Percentiles rank a stretch among this genome's conserved stretches.
Conservation (phyloP, 2,113 vertebrate species). For the Eulemur rufifrons region DNA sequence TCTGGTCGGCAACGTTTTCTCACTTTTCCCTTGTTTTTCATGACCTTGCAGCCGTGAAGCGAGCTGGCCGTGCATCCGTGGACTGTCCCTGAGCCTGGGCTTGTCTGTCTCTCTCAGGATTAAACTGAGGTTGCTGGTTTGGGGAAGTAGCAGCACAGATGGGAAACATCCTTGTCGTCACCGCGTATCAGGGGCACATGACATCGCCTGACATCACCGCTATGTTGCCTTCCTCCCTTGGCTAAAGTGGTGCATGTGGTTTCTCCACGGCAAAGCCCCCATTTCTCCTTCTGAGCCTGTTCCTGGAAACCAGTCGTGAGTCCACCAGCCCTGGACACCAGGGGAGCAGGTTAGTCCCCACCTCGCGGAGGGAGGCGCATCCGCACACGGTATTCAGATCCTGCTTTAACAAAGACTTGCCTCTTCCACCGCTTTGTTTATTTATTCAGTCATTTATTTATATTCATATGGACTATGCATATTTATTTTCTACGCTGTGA, state of each 20-base stretch:
- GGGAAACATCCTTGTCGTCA: accelerated
- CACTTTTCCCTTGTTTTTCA: accelerated
- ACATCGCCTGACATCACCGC: accelerated
- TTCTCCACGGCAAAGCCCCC: accelerated
- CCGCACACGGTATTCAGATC: accelerated
- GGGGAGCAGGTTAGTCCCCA: accelerated
- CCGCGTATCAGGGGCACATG: accelerated
- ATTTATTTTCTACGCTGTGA: background rate
- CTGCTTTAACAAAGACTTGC: background rate
- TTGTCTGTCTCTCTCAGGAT: accelerated
- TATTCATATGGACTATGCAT: background rate
- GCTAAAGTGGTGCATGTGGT: accelerated
- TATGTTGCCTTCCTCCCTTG: accelerated
- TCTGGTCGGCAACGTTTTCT: accelerated
- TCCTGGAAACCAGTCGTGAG: background rate
- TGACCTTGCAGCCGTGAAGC: background rate
- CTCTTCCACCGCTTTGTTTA: background rate
- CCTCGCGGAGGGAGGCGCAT: accelerated
- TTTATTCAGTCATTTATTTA: background rate
- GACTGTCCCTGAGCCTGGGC: accelerated
- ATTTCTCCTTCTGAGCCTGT: accelerated
- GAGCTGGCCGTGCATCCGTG: accelerated
- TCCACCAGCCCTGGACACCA: accelerated
- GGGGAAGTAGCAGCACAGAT: accelerated
- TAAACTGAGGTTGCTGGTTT: accelerated